These are phyloP conservation scores for Danio rerio DNA, from an alignment of 2,113 vertebrate species.

Conservation along the genomic window DNA sequence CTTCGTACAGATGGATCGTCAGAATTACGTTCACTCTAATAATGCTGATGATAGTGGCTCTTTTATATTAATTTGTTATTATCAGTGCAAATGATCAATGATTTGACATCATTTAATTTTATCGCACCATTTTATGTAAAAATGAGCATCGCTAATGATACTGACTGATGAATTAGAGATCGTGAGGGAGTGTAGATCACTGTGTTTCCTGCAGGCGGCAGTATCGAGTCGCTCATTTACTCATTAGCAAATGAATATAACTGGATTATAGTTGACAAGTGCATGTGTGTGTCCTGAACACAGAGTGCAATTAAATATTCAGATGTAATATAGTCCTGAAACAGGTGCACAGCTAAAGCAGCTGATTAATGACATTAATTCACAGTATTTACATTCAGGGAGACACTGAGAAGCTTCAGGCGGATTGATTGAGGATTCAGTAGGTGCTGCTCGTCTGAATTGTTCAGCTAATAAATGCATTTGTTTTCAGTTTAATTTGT, in stretches of 20 bases:
- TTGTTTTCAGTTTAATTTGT: background rate
- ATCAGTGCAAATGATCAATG: background rate
- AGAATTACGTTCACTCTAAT: background rate
- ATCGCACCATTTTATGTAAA: background rate
- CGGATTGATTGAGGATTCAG: background rate
- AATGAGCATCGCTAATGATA: background rate
- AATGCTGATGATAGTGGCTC: background rate
- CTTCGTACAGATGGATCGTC: background rate
- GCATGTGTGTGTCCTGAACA: background rate
- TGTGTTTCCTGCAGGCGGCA: background rate
- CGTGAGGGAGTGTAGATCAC: background rate
- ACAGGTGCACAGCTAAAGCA: background rate
- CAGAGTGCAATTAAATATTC: background rate
- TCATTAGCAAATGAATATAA: background rate
- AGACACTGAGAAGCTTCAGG: background rate
- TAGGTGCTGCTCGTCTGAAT: background rate
- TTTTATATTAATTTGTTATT: background rate
- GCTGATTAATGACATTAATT: background rate
- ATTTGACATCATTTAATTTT: background rate
- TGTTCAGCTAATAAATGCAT: background rate
- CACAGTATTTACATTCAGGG: background rate
- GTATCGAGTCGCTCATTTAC: background rate
- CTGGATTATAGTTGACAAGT: conserved; percentile 7
- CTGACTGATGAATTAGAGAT: background rate
- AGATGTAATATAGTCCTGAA: background rate